A percentile compares a stretch with the other conserved stretches of the same genome.
Conservation (phyloP, 2,797 vertebrate genomes). For the Rhinichthys osculus region DNA sequence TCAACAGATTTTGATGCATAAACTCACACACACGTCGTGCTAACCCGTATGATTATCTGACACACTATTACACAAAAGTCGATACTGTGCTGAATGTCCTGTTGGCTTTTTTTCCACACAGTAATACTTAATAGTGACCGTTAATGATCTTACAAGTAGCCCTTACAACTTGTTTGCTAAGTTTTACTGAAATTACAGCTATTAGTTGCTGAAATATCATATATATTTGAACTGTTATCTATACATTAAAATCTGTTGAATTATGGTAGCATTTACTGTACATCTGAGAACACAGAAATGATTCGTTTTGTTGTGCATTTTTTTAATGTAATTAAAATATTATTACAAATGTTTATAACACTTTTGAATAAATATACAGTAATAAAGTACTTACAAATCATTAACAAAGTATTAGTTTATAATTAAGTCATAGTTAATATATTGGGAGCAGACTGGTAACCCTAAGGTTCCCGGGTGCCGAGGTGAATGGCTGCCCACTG, state of each 20-base stretch:
- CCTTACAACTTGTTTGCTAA: background rate
- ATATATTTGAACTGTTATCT: background rate
- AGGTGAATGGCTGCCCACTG: too few species aligned
- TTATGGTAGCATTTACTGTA: background rate
- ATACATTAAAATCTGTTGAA: background rate
- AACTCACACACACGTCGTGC: background rate
- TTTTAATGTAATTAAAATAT: background rate
- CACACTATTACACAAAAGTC: background rate
- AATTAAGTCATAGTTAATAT: too few species aligned
- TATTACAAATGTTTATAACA: background rate
- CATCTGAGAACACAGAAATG: background rate
- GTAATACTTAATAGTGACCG: background rate
- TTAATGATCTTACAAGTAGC: background rate
- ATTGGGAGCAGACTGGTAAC: too few species aligned
- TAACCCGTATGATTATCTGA: background rate
- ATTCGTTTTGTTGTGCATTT: background rate
- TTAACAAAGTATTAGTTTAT: too few species aligned
- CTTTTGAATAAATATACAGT: background rate
- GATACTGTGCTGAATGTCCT: background rate
- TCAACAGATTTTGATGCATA: background rate
- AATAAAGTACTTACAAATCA: background rate
- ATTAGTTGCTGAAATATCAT: background rate
- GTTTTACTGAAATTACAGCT: background rate
- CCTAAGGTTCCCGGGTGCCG: too few species aligned
- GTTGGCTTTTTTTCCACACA: background rate